Base-by-base conservation (phyloP, 2,888 invertebrate species). In the Leptothorax acervorum region DNA sequence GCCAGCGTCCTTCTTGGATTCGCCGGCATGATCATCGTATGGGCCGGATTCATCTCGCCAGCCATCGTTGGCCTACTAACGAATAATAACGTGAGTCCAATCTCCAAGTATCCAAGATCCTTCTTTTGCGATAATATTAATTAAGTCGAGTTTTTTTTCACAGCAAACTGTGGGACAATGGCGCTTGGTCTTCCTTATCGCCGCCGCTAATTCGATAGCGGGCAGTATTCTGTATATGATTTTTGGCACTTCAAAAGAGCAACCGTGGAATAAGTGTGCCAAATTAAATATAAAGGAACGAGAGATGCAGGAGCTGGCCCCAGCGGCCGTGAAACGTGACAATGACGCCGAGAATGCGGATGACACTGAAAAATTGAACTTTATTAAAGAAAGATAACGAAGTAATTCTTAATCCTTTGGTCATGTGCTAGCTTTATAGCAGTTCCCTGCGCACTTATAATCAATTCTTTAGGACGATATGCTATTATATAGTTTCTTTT, bases 11-110 rank as follows among this genome's bases (percentile, higher is more conserved):
- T 96, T 2, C 95, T 97, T 70, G 97, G 97, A 0, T 95, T 97
- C n/a, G 95, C 95, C 66, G 96, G 96, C 78, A 95, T 96, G 92
- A 94, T 96, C 55, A 95, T 96, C 0, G 95, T 96, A 42, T 93
- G 96, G 65, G 95, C 96, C 0, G 97, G 97, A 57, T 96, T 97
- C 85, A 94, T 97, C 68, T 96, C 96, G 2, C 96, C 97, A 1
- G 93, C 95, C 0, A 95, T 97, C 23, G 97, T 97, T 39, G 97
- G 97, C 28, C 92, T 95, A 73, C 92, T 97, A 11, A 97, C 97
- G 0, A 95, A 96, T 78, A 95, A 96, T 89, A 96, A 97, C 93
- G 97, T 97, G 94, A 96, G 96, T 95, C 28, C 15, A 45, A 68
- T 45, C 87, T 82, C 35, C 39, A 23, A 23, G 23, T 42, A 42